These are phyloP conservation scores for Diplolepis rosae DNA, from an alignment of 2,888 invertebrate species.

Conservation along the genomic window DNA sequence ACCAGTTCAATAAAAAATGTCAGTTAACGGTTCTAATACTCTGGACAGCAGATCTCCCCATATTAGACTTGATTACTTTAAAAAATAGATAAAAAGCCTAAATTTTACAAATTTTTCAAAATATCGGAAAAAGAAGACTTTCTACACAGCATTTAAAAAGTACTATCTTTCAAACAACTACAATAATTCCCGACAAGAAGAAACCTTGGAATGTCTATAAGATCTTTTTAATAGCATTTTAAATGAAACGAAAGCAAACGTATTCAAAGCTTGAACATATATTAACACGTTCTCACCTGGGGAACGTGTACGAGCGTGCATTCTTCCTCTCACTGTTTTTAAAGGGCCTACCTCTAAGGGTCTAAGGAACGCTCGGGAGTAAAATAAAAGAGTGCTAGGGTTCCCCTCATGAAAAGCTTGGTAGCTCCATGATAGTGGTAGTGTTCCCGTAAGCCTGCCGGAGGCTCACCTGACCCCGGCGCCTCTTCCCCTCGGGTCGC, in stretches of 20 bases:
- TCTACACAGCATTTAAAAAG: not conserved
- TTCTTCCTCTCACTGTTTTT: slow-evolving; percentile 13
- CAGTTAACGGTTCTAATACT: no score
- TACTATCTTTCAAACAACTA: not conserved
- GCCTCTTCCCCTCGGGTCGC: slow-evolving; percentile 20
- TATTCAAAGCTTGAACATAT: slow-evolving; percentile 14
- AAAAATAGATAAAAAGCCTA: no score
- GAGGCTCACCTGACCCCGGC: slow-evolving; percentile 29
- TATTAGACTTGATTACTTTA: no score
- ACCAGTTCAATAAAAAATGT: no score
- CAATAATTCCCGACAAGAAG: slow-evolving; percentile 12
- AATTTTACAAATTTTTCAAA: no score
- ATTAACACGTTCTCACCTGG: slow-evolving; percentile 31
- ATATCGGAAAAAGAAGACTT: no score
- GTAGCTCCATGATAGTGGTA: slow-evolving; percentile 3
- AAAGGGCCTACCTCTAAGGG: slow-evolving; percentile 17
- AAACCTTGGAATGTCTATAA: slow-evolving; percentile 8
- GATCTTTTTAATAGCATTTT: slow-evolving; percentile 28
- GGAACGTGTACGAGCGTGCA: slow-evolving; percentile 12
- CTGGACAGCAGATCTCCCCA: no score
- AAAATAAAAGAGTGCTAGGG: slow-evolving; percentile 20
- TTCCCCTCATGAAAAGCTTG: slow-evolving; percentile 23
- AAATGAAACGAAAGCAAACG: slow-evolving; percentile 29
- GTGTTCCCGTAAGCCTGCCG: slow-evolving; percentile 11
- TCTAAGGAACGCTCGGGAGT: slow-evolving; percentile 27